Conservation (phyloP, 2,888 invertebrate genomes). For the Mesoligia furuncula region DNA sequence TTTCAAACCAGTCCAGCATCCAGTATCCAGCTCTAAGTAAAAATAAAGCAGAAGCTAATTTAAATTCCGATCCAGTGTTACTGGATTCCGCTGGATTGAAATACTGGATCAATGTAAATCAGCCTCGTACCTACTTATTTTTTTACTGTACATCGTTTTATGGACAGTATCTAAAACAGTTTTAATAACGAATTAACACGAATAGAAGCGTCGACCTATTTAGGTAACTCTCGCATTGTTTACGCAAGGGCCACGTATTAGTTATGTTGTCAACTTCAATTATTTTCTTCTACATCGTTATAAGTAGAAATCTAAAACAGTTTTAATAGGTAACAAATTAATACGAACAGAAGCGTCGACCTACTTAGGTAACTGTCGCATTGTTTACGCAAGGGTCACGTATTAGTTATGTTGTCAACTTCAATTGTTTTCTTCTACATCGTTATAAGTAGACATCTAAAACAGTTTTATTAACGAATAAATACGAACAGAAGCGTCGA, state of each 20-base stretch:
- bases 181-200: too few species aligned
- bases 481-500: conserved; percentile 1
- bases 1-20: background rate
- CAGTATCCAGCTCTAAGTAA: background rate
- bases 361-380: background rate
- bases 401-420: conserved; percentile 31
- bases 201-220: too few species aligned
- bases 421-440: conserved; percentile 6
- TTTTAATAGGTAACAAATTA: too few species aligned
- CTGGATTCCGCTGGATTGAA: background rate
- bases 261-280: conserved; percentile 34
- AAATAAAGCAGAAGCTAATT: background rate
- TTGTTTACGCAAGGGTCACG: conserved; percentile 14
- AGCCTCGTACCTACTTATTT: background rate
- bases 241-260: conserved; percentile 3
- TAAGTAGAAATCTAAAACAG: background rate
- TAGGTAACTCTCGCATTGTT: conserved; percentile 20
- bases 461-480: background rate
- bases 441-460: too few species aligned
- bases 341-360: too few species aligned
- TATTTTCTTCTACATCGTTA: too few species aligned
- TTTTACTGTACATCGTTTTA: background rate
- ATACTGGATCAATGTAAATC: background rate
- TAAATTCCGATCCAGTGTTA: background rate
- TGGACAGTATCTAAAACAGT: background rate